These are phyloP conservation scores for Solea solea DNA, from an alignment of 2,113 vertebrate genomes.

Conservation along the genomic window DNA sequence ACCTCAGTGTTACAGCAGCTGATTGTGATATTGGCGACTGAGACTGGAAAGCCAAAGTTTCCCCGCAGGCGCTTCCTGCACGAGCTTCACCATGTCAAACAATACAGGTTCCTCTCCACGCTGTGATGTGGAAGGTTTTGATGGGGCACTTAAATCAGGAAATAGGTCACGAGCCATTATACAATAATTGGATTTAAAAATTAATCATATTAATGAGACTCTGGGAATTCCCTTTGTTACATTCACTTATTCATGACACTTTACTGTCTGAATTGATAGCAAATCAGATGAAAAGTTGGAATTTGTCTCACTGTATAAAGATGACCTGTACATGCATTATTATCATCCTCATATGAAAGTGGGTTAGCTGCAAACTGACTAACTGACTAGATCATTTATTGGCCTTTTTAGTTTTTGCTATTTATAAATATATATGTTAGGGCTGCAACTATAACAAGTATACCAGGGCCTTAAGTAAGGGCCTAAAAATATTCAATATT, in stretches of 20 bases:
- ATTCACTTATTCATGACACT: slow-evolving; percentile 74
- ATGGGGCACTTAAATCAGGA: slow-evolving; percentile 70
- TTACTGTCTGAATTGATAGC: slow-evolving; percentile 70
- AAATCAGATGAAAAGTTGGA: slow-evolving; percentile 58
- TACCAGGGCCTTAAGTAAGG: too few relatives aligned
- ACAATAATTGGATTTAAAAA: slow-evolving; percentile 83
- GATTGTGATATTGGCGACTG: slow-evolving; percentile 75
- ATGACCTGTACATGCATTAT: slow-evolving; percentile 23
- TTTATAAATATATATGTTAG: too few relatives aligned
- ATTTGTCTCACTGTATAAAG: slow-evolving; percentile 54
- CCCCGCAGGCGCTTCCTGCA: slow-evolving; percentile 28
- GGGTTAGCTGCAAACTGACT: slow-evolving; percentile 16
- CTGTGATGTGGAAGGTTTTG: slow-evolving; percentile 52
- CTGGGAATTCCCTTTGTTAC: slow-evolving; percentile 75
- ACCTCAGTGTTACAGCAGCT: slow-evolving; percentile 73
- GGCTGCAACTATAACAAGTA: too few relatives aligned
- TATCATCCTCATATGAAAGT: slow-evolving; percentile 20
- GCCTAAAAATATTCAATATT: too few relatives aligned
- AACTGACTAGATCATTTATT: neutral
- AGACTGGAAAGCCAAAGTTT: slow-evolving; percentile 23
- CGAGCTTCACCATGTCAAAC: slow-evolving; percentile 34
- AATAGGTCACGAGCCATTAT: slow-evolving; percentile 77
- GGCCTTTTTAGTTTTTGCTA: neutral
- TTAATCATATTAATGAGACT: slow-evolving; percentile 80
- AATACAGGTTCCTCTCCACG: slow-evolving; percentile 24